Evolutionary conservation across 1,140 invertebrate species (phyloP).

Genomic region (Drosophila azteca): DNA sequence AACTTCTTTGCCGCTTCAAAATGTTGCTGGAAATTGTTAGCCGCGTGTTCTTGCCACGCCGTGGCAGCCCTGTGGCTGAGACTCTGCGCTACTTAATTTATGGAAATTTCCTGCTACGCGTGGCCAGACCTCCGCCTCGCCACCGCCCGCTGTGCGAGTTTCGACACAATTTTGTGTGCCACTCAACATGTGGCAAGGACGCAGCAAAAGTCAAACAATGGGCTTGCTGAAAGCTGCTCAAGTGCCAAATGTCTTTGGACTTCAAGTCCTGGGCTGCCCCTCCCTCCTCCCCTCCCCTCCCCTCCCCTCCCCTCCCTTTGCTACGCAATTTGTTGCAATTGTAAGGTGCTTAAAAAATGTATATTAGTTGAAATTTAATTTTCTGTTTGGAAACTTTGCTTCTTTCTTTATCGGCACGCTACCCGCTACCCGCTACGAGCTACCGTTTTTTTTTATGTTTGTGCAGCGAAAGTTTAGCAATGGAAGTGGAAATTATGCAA

Average conservation of each 20-base stretch:
- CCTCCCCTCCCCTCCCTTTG: too few species aligned
- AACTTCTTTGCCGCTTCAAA: constrained; percentile 41
- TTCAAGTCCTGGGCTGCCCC: constrained; percentile 11
- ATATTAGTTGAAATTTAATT: constrained; percentile 76
- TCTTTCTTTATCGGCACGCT: constrained; percentile 6
- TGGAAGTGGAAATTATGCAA: constrained; percentile 75
- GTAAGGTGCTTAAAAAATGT: constrained; percentile 59
- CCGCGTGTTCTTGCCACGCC: neutral
- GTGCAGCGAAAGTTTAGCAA: constrained; percentile 62
- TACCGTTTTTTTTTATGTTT: constrained; percentile 31
- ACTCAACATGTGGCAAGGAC: constrained; percentile 74
- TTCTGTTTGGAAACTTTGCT: constrained; percentile 57
- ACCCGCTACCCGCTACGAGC: too few species aligned
- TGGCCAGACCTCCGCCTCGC: constrained; percentile 32
- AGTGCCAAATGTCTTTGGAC: constrained; percentile 70
- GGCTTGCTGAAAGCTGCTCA: constrained; percentile 57
- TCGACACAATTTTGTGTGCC: constrained; percentile 73
- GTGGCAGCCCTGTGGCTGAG: constrained; percentile 47
- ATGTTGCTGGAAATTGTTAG: neutral
- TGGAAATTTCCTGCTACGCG: constrained; percentile 78
- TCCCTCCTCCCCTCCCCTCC: neutral
- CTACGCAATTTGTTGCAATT: constrained; percentile 69
- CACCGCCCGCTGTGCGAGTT: constrained; percentile 34
- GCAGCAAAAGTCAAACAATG: constrained; percentile 66
- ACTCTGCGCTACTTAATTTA: constrained; percentile 67